These are phyloP conservation scores for Guaruba guarouba DNA, from an alignment of 2,113 vertebrate species.

Conservation along the genomic window DNA sequence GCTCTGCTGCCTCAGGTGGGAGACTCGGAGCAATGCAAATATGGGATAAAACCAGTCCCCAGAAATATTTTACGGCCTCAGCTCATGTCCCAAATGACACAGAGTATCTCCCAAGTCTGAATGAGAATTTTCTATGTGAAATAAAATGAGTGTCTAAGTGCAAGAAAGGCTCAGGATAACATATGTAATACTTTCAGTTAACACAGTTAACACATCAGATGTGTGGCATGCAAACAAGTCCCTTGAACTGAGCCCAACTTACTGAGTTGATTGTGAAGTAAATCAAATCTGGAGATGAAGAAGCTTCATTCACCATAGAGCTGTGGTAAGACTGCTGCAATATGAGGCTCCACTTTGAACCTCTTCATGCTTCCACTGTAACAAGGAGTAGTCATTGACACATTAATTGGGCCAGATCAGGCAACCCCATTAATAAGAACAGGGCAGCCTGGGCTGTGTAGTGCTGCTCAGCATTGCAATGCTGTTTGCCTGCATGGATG, in stretches of 20 bases:
- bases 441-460: not conserved
- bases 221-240: not conserved
- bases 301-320: not conserved
- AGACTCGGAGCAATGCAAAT: not conserved
- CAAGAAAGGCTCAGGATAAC: not conserved
- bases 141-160: not conserved
- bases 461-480: fast-evolving
- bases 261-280: not conserved
- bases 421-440: not conserved
- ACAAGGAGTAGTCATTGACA: not conserved
- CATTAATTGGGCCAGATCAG: not conserved
- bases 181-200: not conserved
- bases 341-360: not conserved
- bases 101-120: not conserved
- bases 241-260: not conserved
- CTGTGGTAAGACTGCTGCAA: not conserved
- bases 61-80: not conserved
- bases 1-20: not conserved
- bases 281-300: not conserved
- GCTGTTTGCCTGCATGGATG: not conserved
- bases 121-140: not conserved
- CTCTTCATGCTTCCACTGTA: not conserved
- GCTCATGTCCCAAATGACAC: not conserved
- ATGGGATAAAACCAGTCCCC: not conserved
- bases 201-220: not conserved